Base-by-base conservation (phyloP, 2,797 vertebrate species). In the Mus spretus region DNA sequence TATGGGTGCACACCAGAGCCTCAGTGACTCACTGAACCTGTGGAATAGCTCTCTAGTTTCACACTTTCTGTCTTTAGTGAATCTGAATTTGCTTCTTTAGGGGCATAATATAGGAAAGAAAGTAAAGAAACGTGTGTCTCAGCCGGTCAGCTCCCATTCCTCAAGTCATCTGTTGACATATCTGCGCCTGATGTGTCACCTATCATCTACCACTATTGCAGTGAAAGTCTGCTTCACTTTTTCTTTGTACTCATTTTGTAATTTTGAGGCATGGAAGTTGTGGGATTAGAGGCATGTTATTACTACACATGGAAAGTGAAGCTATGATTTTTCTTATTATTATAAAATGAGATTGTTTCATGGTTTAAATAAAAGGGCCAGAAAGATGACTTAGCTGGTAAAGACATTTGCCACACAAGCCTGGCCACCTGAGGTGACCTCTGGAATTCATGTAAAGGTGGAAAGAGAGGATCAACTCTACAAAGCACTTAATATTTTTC, bases 261-360 rank as follows among this genome's bases (percentile, higher is more conserved):
- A 55, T 28, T 44, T 28, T 79, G 28, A 53, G 50, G 78, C 28
- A 55, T 19, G 78, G 28, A 79, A 79, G 50, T 79, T 31, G 17
- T 34, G 50, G 31, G 50, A 79, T 55, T 79, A n/a, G 50, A 37
- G 19, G 34, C 11, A 81, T 81, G 53, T 20, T 34, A n/a, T 44
- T 80, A 53, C 4, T 34, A 53, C 31, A 53, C 50, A 50, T 34
- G 31, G 78, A 53, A 80, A 80, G 53, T 22, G 13, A 31, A 93
- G 93, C 8, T 86, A n/a, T 70, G 93, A n/a, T 26, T 53, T 93
- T 94, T 92, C 94, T 91, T 59, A 12, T 77, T 90, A 70, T 84
- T 92, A 91, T 78, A 93, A 94, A 93, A 7, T 93, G 26, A 89
- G 55, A 82, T 2, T 78, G 72, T 15, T 70, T 95, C 37, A 72